A percentile compares a stretch with the other conserved stretches of the same genome.
These are phyloP conservation scores for Trichopoda pennipes DNA, from an alignment of 2,888 invertebrate genomes.

Conservation along the genomic window DNA sequence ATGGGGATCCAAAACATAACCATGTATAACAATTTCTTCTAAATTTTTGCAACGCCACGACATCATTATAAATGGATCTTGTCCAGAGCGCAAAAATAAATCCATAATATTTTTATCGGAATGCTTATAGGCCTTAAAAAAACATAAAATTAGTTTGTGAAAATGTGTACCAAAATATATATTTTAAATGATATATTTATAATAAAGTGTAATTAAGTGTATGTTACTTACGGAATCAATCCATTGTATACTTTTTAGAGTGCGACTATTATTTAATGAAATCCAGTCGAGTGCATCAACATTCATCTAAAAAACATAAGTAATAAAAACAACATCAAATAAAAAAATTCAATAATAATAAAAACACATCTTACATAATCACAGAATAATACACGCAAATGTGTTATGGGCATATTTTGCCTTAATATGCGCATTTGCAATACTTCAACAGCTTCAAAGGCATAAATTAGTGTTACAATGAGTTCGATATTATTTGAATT, in stretches of 20 bases:
- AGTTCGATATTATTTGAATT: conserved; percentile 78
- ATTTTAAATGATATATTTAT: too few species aligned
- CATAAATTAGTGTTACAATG: conserved; percentile 83
- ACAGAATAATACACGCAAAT: conserved; percentile 88
- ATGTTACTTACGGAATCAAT: conserved; percentile 77
- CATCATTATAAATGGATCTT: conserved; percentile 84
- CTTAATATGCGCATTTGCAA: conserved; percentile 85
- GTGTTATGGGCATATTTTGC: conserved; percentile 87
- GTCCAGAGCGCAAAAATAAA: conserved; percentile 75
- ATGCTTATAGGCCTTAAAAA: conserved; percentile 75
- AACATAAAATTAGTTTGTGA: background rate
- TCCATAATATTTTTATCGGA: conserved; percentile 77
- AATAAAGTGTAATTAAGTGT: background rate
- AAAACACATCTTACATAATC: conserved; percentile 82
- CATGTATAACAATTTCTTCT: conserved; percentile 83
- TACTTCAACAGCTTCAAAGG: conserved; percentile 85
- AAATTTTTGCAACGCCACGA: conserved; percentile 84
- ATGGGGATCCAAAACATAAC: conserved; percentile 80
- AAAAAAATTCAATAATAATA: background rate
- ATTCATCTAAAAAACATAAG: conserved; percentile 76
- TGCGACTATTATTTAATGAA: conserved; percentile 77
- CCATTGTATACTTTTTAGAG: conserved; percentile 80
- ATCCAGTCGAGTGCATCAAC: conserved; percentile 79
- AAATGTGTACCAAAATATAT: too few species aligned
- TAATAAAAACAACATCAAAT: background rate